A percentile compares a stretch with the other conserved stretches of the same genome.
Evolutionary conservation across 2,113 vertebrate genomes (phyloP).

Genomic region (Erythrocercus mccallii): DNA sequence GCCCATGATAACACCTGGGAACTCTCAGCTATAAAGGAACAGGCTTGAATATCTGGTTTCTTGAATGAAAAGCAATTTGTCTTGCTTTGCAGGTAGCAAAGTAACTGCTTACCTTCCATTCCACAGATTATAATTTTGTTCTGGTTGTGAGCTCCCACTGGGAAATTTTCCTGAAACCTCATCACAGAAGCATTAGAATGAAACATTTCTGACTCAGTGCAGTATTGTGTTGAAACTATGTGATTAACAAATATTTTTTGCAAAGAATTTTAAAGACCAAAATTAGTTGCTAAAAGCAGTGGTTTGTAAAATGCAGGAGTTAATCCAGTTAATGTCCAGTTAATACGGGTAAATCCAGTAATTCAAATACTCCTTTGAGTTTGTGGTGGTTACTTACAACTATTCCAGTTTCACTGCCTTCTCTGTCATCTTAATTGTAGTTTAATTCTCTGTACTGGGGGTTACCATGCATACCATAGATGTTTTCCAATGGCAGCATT

Average conservation of each 20-base stretch:
- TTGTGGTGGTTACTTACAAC: background rate
- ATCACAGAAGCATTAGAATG: background rate
- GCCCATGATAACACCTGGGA: background rate
- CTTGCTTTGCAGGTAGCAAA: background rate
- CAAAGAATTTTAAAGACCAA: background rate
- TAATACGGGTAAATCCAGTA: background rate
- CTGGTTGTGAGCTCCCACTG: background rate
- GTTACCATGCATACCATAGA: background rate
- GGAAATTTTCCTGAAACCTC: background rate
- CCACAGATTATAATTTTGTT: background rate
- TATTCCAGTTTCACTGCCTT: background rate
- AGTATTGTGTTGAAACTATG: background rate
- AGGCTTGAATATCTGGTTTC: background rate
- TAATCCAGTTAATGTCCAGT: background rate
- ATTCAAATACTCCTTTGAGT: background rate
- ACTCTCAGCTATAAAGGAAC: background rate
- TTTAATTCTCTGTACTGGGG: background rate
- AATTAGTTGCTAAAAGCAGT: background rate
- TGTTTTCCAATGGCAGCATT: background rate
- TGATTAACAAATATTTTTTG: background rate
- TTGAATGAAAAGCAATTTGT: background rate
- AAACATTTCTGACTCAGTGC: background rate
- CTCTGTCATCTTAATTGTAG: background rate
- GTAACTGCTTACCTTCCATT: background rate
- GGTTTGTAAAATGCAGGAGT: background rate